These are phyloP conservation scores for Sakesphorus luctuosus DNA, from an alignment of 2,113 vertebrate genomes.

Conservation along the genomic window DNA sequence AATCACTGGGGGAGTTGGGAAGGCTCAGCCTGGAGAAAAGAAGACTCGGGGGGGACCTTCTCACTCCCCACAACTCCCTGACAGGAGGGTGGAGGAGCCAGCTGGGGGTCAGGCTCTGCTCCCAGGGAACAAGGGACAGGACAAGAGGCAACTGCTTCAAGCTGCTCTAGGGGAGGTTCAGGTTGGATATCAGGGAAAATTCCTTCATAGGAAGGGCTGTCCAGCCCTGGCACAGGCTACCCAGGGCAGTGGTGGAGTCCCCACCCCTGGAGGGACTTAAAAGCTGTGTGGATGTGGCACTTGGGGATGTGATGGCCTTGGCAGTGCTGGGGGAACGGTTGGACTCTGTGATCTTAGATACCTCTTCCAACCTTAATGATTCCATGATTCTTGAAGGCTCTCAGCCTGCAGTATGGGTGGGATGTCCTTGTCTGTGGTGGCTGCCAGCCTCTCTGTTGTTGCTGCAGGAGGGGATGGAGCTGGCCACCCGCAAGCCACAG, in stretches of 20 bases:
- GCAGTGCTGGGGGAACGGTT: background rate
- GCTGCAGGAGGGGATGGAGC: conserved; percentile 83
- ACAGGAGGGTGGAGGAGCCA: background rate
- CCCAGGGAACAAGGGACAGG: background rate
- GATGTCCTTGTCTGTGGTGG: fast-evolving
- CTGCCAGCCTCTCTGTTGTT: background rate
- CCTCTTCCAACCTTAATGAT: background rate
- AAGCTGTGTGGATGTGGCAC: background rate
- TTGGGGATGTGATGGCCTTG: background rate
- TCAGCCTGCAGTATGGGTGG: fast-evolving
- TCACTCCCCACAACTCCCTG: background rate
- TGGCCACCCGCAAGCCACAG: conserved; percentile 84
- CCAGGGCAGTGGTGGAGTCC: background rate
- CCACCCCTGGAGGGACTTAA: background rate
- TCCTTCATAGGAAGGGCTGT: background rate
- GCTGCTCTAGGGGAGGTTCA: background rate
- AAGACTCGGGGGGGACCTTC: background rate
- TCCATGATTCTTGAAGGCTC: background rate
- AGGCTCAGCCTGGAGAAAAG: background rate
- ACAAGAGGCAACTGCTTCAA: background rate
- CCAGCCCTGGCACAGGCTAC: background rate
- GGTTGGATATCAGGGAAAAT: background rate
- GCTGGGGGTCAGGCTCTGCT: background rate
- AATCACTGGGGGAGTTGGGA: background rate
- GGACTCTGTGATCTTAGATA: background rate